Evolutionary conservation across 2,797 vertebrate species (phyloP).

Genomic region (Loris lydekkerianus): DNA sequence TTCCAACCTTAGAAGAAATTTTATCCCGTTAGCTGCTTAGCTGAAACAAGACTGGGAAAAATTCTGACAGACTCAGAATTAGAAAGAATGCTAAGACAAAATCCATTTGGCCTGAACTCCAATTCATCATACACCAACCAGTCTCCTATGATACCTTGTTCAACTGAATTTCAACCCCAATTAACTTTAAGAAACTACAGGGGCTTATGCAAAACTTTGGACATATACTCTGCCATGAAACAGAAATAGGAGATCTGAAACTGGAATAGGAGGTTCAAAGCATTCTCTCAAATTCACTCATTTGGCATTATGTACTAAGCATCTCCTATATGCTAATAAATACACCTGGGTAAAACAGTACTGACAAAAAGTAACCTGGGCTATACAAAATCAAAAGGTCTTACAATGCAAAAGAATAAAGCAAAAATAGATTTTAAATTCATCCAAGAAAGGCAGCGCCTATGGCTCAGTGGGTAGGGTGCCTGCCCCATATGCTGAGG

Average conservation of each 20-base stretch:
- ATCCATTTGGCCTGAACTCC: neutral
- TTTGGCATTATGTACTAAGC: no score
- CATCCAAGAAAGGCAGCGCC: neutral
- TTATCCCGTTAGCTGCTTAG: neutral
- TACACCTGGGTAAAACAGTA: neutral
- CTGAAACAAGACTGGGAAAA: neutral
- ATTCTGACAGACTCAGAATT: neutral
- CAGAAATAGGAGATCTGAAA: neutral
- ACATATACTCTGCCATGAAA: neutral
- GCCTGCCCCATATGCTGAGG: no score
- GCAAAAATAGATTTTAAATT: neutral
- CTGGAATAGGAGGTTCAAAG: neutral
- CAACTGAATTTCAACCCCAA: neutral
- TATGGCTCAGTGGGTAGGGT: no score
- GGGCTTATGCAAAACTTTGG: neutral
- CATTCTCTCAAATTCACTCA: neutral
- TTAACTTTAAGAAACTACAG: neutral
- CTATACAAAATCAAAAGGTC: neutral
- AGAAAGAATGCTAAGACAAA: neutral
- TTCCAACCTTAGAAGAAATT: neutral
- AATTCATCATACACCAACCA: neutral
- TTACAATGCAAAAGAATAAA: conserved; percentile 21
- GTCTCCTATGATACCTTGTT: neutral
- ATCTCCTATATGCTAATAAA: neutral
- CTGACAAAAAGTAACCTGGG: neutral